Evolutionary conservation across 2,797 vertebrate species (phyloP), one percentile per base, ranked within the genome.

Genomic region (Peromyscus eremicus): DNA sequence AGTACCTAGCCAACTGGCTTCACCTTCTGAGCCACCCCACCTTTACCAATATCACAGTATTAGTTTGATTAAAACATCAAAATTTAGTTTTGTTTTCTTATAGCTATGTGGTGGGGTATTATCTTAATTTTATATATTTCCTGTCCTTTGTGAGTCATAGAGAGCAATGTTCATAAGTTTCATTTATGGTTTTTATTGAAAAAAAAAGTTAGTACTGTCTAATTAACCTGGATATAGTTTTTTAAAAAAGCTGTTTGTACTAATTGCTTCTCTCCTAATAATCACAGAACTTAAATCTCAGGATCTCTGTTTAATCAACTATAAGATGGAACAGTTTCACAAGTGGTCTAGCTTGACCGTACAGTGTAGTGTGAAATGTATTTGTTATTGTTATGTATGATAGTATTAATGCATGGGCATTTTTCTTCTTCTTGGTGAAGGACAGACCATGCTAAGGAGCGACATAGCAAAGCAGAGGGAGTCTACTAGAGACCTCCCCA

Each of bases 101-200:
- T 90, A 97, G 52, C 14, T 14, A 76, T 82, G 29, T 85, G 46
- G 12, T 89, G 17, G 46, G 21, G 32, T 85, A 75, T 13, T 86
- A 46, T 87, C 66, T 55, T 87, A 29, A 87, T 71, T 55, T 71
- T 71, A 77, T 77, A 0, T 85, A 64, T 87, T 77, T 86, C 52
- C 32, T 87, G 43, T 92, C 11, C 19, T 71, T 43, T 87, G 60
- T 77, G 52, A 92, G 29, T 91, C 32, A 40, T 84, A 49, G 10
- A 79, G 8, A 64, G 13, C 91, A 80, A 37, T 68, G 88, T 92
- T 80, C 43, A 52, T 83, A 88, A 73, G n/a, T 77, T 89, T 89
- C 14, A 77, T 37, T 89, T 80, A 34, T 19, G 46, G n/a, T 82
- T 94, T 90, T 25, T 19, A 81, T 86, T 94, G 60, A 49, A 49